Base-by-base conservation (phyloP, 1,140 invertebrate genomes). In the Sarcophaga peregrina region DNA sequence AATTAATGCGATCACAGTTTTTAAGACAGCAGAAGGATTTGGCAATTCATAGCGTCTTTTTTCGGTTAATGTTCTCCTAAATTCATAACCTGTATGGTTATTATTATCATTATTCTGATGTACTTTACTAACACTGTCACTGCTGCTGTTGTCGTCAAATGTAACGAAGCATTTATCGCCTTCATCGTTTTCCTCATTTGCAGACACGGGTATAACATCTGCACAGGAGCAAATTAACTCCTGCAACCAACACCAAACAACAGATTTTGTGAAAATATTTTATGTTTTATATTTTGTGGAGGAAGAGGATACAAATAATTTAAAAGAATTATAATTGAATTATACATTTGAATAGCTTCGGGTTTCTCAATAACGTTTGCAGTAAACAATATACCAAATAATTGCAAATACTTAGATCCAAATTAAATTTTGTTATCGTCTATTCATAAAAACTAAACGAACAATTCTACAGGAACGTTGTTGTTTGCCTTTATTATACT, bases 191-290 rank as follows among this genome's bases (percentile, higher is more conserved):
- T 80, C 78, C 89, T 89, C 74, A 82, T 75, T 58, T n/a, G 86
- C 86, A 83, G 73, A 83, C 83, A 85, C 88, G 89, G 90, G 92
- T 91, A 94, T 91, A 89, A 94, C 92, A 91, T 95, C 94, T 88
- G 94, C 93, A 91, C 94, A 93, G 91, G 92, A 93, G 93, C 94
- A 95, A 91, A 96, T 92, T 91, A 92, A 92, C 91, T 93, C 94
- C 95, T 96, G 94, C 92, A 95, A 95, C 92, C 92, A 92, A 92
- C 91, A 92, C 92, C 92, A 90, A 78, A 90, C 88, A 90, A 90
- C 89, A 90, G 89, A 88, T 87, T 86, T 87, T 82, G 17, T n/a
- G 50, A 78, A 78, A 78, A 52, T 45, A 83, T 0, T 83, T 83
- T 76, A 13, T 75, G 6, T 68, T 68, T 68, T 68, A n/a, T 58